phyloP scores from a whole-genome alignment of 2,888 invertebrate genomes.

The Neoitamus cyanurus region DNA sequence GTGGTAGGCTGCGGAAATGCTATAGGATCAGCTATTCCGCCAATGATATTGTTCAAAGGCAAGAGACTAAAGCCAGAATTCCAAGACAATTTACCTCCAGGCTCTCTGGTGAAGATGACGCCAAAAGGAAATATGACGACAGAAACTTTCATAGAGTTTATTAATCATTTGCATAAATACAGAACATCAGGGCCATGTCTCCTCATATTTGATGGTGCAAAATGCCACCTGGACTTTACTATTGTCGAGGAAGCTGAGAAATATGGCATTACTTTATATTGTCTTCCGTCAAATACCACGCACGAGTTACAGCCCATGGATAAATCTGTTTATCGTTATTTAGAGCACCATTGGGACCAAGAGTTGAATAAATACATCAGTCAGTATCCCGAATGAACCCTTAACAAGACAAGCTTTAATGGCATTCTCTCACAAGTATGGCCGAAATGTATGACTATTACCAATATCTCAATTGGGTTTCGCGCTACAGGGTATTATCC shows the following conservation, averaged over 20 bases:
- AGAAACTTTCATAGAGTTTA: conserved; percentile 22
- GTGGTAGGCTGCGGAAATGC: neutral
- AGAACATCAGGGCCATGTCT: conserved; percentile 20
- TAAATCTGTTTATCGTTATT: neutral
- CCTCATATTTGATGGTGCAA: too few species aligned
- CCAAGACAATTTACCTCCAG: neutral
- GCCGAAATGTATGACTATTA: conserved; percentile 47
- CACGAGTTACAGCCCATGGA: conserved; percentile 45
- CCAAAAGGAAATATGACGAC: conserved; percentile 40
- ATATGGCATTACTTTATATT: conserved; percentile 14
- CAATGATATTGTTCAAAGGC: neutral
- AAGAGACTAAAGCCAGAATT: neutral
- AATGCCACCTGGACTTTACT: conserved; percentile 34
- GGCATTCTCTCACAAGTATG: conserved; percentile 35
- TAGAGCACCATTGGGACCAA: conserved; percentile 47
- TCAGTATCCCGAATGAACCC: neutral
- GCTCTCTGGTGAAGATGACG: neutral
- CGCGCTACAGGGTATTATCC: conserved; percentile 35
- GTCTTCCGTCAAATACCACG: conserved; percentile 41
- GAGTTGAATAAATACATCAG: neutral
- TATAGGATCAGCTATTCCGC: neutral
- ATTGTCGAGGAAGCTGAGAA: conserved; percentile 39
- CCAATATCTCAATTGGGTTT: conserved; percentile 45
- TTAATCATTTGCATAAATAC: conserved; percentile 7
- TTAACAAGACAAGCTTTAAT: conserved; percentile 43